phyloP scores from a whole-genome alignment of 2,113 vertebrate genomes.

The Psephotus haematonotus region DNA sequence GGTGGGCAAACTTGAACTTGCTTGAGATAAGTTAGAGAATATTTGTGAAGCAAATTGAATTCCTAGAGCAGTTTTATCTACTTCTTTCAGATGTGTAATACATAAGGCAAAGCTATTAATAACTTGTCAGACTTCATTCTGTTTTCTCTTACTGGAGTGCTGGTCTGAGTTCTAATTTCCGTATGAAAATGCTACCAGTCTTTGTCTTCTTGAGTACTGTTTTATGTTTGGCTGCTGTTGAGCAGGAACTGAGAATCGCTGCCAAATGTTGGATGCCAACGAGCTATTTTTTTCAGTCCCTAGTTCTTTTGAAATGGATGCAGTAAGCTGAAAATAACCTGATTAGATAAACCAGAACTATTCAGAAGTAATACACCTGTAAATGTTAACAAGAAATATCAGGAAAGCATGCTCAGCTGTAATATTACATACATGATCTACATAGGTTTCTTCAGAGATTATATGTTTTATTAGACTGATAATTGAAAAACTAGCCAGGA shows the following conservation, averaged over 20 bases:
- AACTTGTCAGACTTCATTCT: not conserved
- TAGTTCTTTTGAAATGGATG: constrained; percentile 1
- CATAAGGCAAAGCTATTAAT: not conserved
- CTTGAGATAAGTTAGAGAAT: not conserved
- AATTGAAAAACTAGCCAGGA: not conserved
- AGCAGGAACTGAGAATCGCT: not conserved
- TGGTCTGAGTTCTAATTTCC: not conserved
- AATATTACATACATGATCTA: not conserved
- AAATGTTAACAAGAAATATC: not conserved
- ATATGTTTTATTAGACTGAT: not conserved
- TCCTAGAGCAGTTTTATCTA: not conserved
- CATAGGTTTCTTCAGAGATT: not conserved
- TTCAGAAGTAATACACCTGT: not conserved
- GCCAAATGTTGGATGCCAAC: not conserved
- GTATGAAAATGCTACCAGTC: not conserved
- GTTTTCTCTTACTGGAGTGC: not conserved
- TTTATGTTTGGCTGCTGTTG: not conserved
- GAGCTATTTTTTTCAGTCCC: constrained; percentile 2
- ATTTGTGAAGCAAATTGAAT: not conserved
- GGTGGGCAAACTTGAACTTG: constrained; percentile 75
- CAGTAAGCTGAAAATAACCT: constrained; percentile 44
- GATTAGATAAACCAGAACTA: constrained; percentile 31
- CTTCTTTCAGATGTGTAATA: not conserved
- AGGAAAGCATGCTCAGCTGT: not conserved
- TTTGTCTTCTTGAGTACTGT: not conserved